phyloP scores from a whole-genome alignment of 2,888 invertebrate genomes.

The Spilarctia lutea region DNA sequence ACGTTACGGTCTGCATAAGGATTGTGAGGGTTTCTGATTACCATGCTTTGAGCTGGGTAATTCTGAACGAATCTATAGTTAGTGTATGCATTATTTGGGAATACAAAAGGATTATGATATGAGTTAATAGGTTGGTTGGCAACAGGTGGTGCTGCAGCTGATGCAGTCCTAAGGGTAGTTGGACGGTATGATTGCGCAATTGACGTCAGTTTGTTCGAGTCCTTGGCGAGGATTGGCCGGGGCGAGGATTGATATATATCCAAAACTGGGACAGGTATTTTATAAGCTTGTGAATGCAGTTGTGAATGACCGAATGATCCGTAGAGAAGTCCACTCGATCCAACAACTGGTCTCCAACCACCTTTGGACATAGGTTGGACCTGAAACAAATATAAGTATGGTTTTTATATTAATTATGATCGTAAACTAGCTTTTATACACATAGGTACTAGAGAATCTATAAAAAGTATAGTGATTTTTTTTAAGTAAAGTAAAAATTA shows the following conservation, averaged over 20 bases:
- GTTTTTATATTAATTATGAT: no score
- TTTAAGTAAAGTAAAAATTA: no score
- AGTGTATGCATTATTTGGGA: slow-evolving; percentile 68
- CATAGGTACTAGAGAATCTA: no score
- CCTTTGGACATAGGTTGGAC: slow-evolving; percentile 84
- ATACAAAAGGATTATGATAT: slow-evolving; percentile 79
- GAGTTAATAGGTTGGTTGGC: slow-evolving; percentile 80
- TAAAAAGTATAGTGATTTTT: no score
- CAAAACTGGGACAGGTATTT: slow-evolving; percentile 70
- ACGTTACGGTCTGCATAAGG: slow-evolving; percentile 73
- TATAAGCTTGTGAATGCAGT: slow-evolving; percentile 75
- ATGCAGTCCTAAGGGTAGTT: slow-evolving; percentile 73
- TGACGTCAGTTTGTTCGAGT: slow-evolving; percentile 78
- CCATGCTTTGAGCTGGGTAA: slow-evolving; percentile 73
- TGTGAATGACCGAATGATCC: slow-evolving; percentile 71
- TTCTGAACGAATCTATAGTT: slow-evolving; percentile 80
- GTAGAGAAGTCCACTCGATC: slow-evolving; percentile 75
- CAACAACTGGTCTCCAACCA: slow-evolving; percentile 88
- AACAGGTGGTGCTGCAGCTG: slow-evolving; percentile 62
- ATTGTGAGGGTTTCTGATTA: slow-evolving; percentile 77
- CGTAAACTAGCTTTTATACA: no score
- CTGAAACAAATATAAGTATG: slow-evolving; percentile 66
- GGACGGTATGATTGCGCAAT: slow-evolving; percentile 82
- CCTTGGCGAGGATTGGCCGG: slow-evolving; percentile 74
- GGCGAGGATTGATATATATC: slow-evolving; percentile 77